Evolutionary conservation across 2,888 invertebrate genomes (phyloP).

Genomic region (Deroplatys truncata): DNA sequence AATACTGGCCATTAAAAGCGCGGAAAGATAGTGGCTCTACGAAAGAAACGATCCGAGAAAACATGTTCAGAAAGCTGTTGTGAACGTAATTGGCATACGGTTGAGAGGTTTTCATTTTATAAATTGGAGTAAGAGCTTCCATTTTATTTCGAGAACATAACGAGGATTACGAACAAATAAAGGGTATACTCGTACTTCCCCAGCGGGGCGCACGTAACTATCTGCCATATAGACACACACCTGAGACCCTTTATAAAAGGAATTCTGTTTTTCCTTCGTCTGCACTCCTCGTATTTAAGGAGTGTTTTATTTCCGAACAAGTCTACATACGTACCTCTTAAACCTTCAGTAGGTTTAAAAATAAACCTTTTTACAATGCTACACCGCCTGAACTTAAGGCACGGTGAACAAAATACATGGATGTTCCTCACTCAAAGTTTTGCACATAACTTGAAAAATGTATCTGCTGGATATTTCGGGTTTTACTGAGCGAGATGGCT

Average conservation of each 20-base stretch:
- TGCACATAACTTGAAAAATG: too few relatives aligned
- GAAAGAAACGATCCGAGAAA: not conserved
- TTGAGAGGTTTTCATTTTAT: not conserved
- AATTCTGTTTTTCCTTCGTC: not conserved
- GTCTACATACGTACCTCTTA: too few relatives aligned
- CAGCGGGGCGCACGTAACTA: not conserved
- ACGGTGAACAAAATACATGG: too few relatives aligned
- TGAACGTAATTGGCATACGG: not conserved
- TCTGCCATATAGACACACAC: not conserved
- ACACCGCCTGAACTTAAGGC: too few relatives aligned
- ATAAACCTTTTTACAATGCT: too few relatives aligned
- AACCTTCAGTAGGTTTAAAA: too few relatives aligned
- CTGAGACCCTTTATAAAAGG: not conserved
- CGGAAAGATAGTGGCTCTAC: not conserved
- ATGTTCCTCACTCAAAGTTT: too few relatives aligned
- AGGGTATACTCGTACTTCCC: not conserved
- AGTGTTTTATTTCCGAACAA: not conserved
- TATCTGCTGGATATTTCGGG: too few relatives aligned
- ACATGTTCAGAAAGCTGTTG: not conserved
- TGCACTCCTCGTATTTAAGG: not conserved
- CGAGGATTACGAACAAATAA: not conserved
- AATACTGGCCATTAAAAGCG: too few relatives aligned
- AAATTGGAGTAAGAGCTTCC: not conserved
- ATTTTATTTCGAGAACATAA: not conserved
- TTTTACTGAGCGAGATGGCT: too few relatives aligned